Evolutionary conservation across 1,140 invertebrate genomes (phyloP).

Genomic region (Zaprionus davidi): DNA sequence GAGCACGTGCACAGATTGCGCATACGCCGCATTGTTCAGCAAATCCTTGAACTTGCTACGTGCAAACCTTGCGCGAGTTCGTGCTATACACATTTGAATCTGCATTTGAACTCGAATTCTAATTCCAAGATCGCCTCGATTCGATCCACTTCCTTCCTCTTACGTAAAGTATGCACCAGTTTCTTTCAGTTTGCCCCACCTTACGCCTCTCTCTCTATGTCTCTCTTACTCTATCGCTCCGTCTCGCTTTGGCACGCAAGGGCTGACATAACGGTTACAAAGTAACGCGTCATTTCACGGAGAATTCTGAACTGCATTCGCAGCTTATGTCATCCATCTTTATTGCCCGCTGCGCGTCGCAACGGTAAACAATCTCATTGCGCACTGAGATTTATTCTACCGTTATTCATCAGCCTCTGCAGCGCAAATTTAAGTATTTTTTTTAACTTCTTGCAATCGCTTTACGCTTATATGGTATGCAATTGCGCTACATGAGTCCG

Average conservation of each 20-base stretch:
- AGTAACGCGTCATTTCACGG: neutral
- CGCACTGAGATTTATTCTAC: neutral
- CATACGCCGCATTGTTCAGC: conserved; percentile 42
- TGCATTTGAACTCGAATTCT: neutral
- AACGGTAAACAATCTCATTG: conserved; percentile 4
- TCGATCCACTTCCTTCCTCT: conserved; percentile 37
- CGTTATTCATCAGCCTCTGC: neutral
- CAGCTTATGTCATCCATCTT: conserved; percentile 5
- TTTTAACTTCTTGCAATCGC: too few relatives aligned
- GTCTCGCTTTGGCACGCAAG: neutral
- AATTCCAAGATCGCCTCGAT: neutral
- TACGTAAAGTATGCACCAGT: conserved; percentile 15
- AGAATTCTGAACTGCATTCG: neutral
- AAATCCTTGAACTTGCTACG: conserved; percentile 44
- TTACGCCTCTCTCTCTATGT: neutral
- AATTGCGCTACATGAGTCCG: too few relatives aligned
- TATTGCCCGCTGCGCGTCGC: conserved; percentile 1
- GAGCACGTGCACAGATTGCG: conserved; percentile 45
- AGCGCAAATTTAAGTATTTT: neutral
- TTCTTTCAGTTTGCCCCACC: conserved; percentile 9
- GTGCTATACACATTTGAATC: conserved; percentile 6
- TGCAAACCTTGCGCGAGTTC: conserved; percentile 17
- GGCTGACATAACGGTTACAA: conserved; percentile 1
- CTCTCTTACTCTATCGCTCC: neutral
- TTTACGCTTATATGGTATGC: too few relatives aligned